Base-by-base conservation (phyloP, 2,113 vertebrate genomes). In the Paramormyrops kingsleyae region DNA sequence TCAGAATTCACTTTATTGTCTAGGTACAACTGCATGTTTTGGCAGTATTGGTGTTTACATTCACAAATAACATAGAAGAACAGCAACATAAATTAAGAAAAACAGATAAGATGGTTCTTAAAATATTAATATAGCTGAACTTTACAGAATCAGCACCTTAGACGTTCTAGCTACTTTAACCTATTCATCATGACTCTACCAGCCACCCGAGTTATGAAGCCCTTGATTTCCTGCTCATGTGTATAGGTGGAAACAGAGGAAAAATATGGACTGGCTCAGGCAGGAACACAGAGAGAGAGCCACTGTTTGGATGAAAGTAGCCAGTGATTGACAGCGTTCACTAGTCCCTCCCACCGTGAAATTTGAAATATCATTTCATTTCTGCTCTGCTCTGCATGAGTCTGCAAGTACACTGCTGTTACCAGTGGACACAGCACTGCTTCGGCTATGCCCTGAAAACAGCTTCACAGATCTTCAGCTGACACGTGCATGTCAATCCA, bases 101-200 rank as follows among this genome's bases (percentile, higher is more conserved):
- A 62, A 62, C 8, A n/a, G 24, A 62, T 24, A 39, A 90, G 74
- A 74, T 47, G 19, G 49, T 83, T 52, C n/a, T 62, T 90, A 50
- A 19, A 90, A 49, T 84, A 83, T 88, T 66, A 83, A 83, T 88
- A 53, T 17, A 35, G 70, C 70, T 35, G 8, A 74, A 74, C 66
- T 31, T 70, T 31, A 70, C 27, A 74, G 27, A 35, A 74, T 74
- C 31, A 35, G 31, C 31, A 74, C 27, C 9, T 62, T 66, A 27
- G 27, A 39, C 31, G 31, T 77, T 74, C 13, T 35, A 17, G 35
- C n/a, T 35, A 74, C 1, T 35, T 35, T 35, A 74, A 74, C 10
- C 62, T 8, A 66, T 31, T 66, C 21, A 31, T 27, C 24, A 35
- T 74, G 27, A 74, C 66, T 74, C 27, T 74, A 35, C 66, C 31